These are phyloP conservation scores for Strongylocentrotus purpuratus DNA, from an alignment of 35 echinoderm and acorn worm species.

Conservation along the genomic window DNA sequence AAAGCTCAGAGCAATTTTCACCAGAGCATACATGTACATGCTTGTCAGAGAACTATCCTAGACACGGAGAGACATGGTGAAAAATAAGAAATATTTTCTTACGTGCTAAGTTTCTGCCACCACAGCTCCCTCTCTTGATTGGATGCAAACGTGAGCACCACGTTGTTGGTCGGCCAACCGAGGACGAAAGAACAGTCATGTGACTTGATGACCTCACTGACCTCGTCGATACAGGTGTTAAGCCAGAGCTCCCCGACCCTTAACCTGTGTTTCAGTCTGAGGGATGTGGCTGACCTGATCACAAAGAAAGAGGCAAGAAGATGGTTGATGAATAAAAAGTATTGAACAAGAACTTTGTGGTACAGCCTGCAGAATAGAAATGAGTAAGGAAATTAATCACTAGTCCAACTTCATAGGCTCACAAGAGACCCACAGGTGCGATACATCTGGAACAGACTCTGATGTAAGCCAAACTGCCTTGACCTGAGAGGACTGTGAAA, in stretches of 20 bases:
- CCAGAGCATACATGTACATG: no score
- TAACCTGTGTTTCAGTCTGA: slow-evolving; percentile 80
- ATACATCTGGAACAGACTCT: neutral
- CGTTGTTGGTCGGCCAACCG: slow-evolving; percentile 87
- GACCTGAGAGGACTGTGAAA: neutral
- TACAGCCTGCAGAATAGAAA: neutral
- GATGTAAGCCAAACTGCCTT: neutral
- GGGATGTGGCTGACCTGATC: slow-evolving; percentile 73
- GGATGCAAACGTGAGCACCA: slow-evolving; percentile 81
- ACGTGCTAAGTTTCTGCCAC: slow-evolving; percentile 87
- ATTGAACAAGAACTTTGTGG: neutral
- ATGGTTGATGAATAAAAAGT: neutral
- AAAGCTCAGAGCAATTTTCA: no score
- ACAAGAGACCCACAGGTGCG: no score
- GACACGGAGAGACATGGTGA: neutral
- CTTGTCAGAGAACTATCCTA: neutral
- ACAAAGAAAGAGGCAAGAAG: neutral
- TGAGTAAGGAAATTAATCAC: neutral
- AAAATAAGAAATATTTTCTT: slow-evolving; percentile 50
- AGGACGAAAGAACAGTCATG: slow-evolving; percentile 83
- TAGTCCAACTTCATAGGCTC: no score
- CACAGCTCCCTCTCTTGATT: slow-evolving; percentile 74
- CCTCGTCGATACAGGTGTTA: slow-evolving; percentile 82
- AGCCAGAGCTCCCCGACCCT: slow-evolving; percentile 92
- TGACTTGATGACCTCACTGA: slow-evolving; percentile 74